These are phyloP conservation scores for Eilema griseolum DNA, from an alignment of 2,888 invertebrate species.

Conservation along the genomic window DNA sequence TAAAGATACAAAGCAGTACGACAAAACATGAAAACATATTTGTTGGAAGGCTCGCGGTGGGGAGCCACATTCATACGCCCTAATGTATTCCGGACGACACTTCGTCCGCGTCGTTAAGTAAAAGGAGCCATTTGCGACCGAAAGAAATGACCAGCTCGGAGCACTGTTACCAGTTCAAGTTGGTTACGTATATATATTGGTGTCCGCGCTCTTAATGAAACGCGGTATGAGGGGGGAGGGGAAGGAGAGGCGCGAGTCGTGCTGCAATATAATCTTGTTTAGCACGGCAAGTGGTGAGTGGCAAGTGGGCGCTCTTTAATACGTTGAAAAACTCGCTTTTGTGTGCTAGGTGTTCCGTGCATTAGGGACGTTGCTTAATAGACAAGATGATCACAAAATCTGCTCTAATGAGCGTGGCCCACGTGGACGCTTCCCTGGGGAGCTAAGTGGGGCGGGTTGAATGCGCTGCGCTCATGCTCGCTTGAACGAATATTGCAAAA, in stretches of 20 bases:
- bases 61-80: background rate
- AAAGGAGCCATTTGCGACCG: conserved; percentile 29
- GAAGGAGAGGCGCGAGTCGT: background rate
- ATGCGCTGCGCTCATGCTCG: background rate
- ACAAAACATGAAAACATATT: background rate
- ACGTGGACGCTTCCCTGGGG: background rate
- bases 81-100: conserved; percentile 25
- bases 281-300: conserved; percentile 7
- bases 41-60: background rate
- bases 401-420: background rate
- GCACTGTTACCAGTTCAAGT: background rate
- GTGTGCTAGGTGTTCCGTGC: conserved; percentile 8
- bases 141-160: conserved; percentile 26
- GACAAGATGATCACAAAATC: conserved; percentile 20
- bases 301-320: conserved; percentile 24
- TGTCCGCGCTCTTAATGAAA: background rate
- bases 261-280: conserved; percentile 28
- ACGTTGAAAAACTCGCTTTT: conserved; percentile 19
- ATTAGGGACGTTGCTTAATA: conserved; percentile 22
- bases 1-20: background rate
- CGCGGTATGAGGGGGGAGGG: background rate
- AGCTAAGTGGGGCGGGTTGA: background rate
- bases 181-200: background rate
- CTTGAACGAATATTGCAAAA: no score
- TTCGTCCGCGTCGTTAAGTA: conserved; percentile 22